Base-by-base conservation (phyloP, 2,888 invertebrate genomes). In the Fragum sueziense region DNA sequence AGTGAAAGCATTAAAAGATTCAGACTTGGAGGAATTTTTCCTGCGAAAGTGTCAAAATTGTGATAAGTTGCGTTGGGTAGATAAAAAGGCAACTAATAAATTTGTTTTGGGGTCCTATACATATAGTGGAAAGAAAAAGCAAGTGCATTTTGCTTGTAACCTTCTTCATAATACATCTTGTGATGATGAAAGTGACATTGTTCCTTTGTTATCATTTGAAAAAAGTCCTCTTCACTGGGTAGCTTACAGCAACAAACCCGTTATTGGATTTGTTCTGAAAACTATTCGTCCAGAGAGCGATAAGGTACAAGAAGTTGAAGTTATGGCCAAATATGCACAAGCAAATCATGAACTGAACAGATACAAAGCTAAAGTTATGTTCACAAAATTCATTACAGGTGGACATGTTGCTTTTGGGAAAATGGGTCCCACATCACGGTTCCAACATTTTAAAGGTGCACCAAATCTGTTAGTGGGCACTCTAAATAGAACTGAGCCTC, bases 121-220 rank as follows among this genome's bases (percentile, higher is more conserved):
- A 11, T 52, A 52, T 52, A n/a, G 11, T 52, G 52, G 22, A n/a
- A n/a, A 11, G 20, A 22, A 52, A 17, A 52, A n/a, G 22, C 7
- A 52, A 11, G 52, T 52, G 52, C 52, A 52, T 6, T 52, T 52
- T 22, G 7, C 52, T n/a, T 52, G 52, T 22, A 52, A 52, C n/a
- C 52, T 52, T 17, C 52, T 52, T 20, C 52, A 52, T 52, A 22
- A 52, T 52, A 52, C 11, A 4, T 52, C 52, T n/a, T 52, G 52
- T 52, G 52, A 52, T 52, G 52, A 52, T 17, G 52, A 52, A 52
- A 22, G 22, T 52, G 52, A 52, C n/a, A 52, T 52, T 52, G 52
- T 52, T 52, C 22, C 7, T 52, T 22, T 52, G 6, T 11, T 6
- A 6, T 52, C 52, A n/a, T 11, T n/a, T 52, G 52, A 52, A 52